Evolutionary conservation across 2,888 invertebrate genomes (phyloP).

Genomic region (Hybos culiciformis): DNA sequence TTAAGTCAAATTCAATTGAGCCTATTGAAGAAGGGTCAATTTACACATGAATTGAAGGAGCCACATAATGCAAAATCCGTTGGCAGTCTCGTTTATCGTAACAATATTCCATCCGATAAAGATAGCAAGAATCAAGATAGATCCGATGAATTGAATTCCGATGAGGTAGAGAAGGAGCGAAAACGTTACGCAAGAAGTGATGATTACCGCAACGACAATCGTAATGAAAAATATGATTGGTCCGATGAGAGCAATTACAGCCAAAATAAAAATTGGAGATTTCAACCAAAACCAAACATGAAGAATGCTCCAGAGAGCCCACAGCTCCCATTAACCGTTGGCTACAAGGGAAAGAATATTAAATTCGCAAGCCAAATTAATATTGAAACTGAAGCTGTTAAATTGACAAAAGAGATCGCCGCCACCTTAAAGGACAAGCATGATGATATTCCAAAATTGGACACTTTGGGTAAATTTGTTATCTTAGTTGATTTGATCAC

Average conservation of each 20-base stretch:
- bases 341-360: conserved; percentile 37
- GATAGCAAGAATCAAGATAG: conserved; percentile 17
- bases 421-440: conserved; percentile 45
- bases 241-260: not conserved
- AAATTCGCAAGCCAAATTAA: conserved; percentile 22
- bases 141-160: not conserved
- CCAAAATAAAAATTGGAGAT: conserved; percentile 10
- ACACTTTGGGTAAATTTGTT: conserved; percentile 50
- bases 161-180: not conserved
- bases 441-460: conserved; percentile 41
- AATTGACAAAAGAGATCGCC: conserved; percentile 42
- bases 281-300: conserved; percentile 27
- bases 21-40: conserved; percentile 25
- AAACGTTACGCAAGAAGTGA: conserved; percentile 8
- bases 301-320: conserved; percentile 36
- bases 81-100: conserved; percentile 42
- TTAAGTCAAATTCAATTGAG: conserved; percentile 45
- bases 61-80: conserved; percentile 26
- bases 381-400: conserved; percentile 23
- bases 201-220: conserved; percentile 4
- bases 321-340: conserved; percentile 37
- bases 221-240: not conserved
- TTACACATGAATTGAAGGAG: not conserved
- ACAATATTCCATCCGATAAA: conserved; percentile 30
- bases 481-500: conserved; percentile 44